phyloP scores from a whole-genome alignment of 2,797 vertebrate genomes.

The Myoxocephalus aenaeus region DNA sequence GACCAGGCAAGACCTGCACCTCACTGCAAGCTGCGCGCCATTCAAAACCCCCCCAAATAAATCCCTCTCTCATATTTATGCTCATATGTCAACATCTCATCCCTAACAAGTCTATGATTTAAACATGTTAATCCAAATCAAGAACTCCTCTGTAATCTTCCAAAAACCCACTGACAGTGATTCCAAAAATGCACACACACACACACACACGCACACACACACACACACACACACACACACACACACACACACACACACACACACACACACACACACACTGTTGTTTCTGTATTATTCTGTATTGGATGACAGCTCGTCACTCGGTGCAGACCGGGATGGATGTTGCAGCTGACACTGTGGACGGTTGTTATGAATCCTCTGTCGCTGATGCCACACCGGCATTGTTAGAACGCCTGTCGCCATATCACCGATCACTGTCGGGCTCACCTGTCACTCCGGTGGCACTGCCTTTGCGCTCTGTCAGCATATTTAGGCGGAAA shows the following conservation, averaged over 20 bases:
- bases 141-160: neutral
- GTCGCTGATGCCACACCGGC: conserved; percentile 21
- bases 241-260: too few species aligned
- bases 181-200: neutral
- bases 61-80: neutral
- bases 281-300: conserved; percentile 19
- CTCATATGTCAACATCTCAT: neutral
- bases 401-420: conserved; percentile 38
- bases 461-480: conserved; percentile 4
- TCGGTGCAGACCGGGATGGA: conserved; percentile 18
- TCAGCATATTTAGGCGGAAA: conserved; percentile 45
- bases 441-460: conserved; percentile 31
- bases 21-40: neutral
- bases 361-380: conserved; percentile 21
- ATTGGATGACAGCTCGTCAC: conserved; percentile 36
- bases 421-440: conserved; percentile 39
- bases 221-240: too few species aligned
- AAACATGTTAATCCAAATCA: conserved; percentile 7
- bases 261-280: neutral
- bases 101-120: neutral
- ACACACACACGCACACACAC: too few species aligned
- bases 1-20: neutral
- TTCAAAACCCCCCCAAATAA: neutral
- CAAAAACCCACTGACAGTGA: neutral
- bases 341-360: conserved; percentile 16